These are phyloP conservation scores for Platycheirus albimanus DNA, from an alignment of 2,888 invertebrate genomes.

Conservation along the genomic window DNA sequence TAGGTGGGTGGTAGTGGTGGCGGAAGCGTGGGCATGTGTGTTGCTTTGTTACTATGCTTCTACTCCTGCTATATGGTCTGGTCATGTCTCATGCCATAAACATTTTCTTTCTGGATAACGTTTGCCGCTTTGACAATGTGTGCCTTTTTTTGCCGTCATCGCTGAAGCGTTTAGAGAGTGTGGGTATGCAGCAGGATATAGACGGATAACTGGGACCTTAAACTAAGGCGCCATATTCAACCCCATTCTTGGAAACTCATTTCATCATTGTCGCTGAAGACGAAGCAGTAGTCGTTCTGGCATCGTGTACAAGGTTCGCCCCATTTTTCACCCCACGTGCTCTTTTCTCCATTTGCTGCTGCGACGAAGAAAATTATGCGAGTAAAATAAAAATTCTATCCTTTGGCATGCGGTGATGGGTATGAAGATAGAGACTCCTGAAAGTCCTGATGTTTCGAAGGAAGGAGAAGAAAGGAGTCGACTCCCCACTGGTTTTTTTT, in stretches of 20 bases:
- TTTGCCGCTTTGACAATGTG: conserved; percentile 71
- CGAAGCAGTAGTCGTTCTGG: conserved; percentile 51
- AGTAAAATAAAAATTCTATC: conserved; percentile 68
- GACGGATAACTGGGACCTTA: conserved; percentile 66
- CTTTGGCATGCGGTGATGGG: conserved; percentile 13
- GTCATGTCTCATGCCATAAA: conserved; percentile 71
- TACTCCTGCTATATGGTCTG: conserved; percentile 55
- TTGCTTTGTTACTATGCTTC: conserved; percentile 43
- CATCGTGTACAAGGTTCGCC: conserved; percentile 55
- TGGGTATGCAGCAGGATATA: conserved; percentile 37
- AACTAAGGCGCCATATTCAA: conserved; percentile 72
- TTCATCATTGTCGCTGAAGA: conserved; percentile 55
- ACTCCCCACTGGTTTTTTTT: conserved; percentile 41
- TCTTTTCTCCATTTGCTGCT: conserved; percentile 41
- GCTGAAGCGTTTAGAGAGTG: conserved; percentile 26
- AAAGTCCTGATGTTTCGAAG: conserved; percentile 32
- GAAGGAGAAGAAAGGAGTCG: conserved; percentile 58
- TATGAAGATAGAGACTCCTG: conserved; percentile 26
- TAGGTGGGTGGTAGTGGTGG: conserved; percentile 33
- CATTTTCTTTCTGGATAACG: conserved; percentile 67
- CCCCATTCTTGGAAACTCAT: conserved; percentile 69
- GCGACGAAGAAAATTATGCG: conserved; percentile 67
- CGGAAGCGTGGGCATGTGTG: conserved; percentile 18
- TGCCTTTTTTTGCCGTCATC: conserved; percentile 62
- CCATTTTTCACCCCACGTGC: conserved; percentile 59